phyloP scores from a whole-genome alignment of 1,140 invertebrate genomes.

The Ruditapes philippinarum region DNA sequence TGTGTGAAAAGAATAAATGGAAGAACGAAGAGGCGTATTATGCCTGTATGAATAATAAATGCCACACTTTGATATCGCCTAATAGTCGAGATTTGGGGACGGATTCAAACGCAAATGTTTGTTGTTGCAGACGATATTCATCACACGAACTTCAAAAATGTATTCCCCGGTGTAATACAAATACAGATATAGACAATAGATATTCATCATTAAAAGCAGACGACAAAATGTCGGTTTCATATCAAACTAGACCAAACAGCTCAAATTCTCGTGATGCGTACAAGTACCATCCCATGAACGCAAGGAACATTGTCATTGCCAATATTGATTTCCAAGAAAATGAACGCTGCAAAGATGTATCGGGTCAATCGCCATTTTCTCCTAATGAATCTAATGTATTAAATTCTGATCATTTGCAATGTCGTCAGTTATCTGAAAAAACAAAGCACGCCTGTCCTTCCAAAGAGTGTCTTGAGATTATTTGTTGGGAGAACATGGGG shows the following conservation, averaged over 20 bases:
- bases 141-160: neutral
- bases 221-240: neutral
- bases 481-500: neutral
- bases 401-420: neutral
- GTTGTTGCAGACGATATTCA: neutral
- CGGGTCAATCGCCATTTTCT: neutral
- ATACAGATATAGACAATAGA: neutral
- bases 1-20: slow-evolving; percentile 13
- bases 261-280: neutral
- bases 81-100: neutral
- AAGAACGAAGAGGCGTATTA: neutral
- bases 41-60: slow-evolving; percentile 14
- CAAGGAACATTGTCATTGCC: neutral
- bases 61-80: neutral
- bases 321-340: slow-evolving; percentile 15
- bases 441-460: neutral
- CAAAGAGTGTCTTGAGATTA: neutral
- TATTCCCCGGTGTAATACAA: neutral
- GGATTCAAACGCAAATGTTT: neutral
- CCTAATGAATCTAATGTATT: neutral
- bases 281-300: neutral
- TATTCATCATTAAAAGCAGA: neutral
- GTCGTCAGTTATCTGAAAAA: neutral
- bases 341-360: neutral
- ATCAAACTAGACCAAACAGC: neutral